Base-by-base conservation (phyloP, 2,797 vertebrate species). In the Labeo calbasu region DNA sequence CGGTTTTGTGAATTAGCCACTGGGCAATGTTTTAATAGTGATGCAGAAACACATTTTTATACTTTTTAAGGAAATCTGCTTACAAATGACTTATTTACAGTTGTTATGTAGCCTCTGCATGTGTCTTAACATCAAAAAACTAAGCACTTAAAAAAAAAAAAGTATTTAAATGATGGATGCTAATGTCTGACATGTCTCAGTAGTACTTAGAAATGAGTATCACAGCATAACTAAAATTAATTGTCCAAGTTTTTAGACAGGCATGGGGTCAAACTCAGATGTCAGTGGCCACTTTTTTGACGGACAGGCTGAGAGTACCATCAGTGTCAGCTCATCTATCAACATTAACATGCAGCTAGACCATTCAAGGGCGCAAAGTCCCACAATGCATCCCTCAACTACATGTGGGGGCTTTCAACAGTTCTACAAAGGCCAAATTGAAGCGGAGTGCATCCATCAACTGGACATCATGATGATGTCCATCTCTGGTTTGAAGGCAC, bases 381-480 rank as follows among this genome's bases (percentile, higher is more conserved):
- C 61, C 76, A 84, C 40, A 84, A 61, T 57, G 48, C 32, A 71
- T 77, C 50, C 36, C 53, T 36, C 68, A 86, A 84, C 68, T 57
- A 57, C n/a, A 78, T 75, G 81, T 48, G n/a, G 28, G n/a, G 66
- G 63, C 73, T 85, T 85, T 89, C 86, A 77, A 50, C 77, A 75
- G 79, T 78, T 63, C 36, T 80, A 84, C 86, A 88, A 84, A 68
- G 81, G 73, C 50, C 48, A 57, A 36, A 82, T 53, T 83, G 73
- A 50, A 61, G 65, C 36, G n/a, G 70, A 84, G 81, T 84, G 81
- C 85, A 88, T 88, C 83, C 83, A 85, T 89, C 85, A 85, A 82
- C 68, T 70, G 82, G 81, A 84, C 69, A 84, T 28, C 23, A 61
- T 46, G 17, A 77, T 72, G 43, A 70, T 83, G 73, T 77, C 65